A percentile compares a stretch with the other conserved stretches of the same genome.
Evolutionary conservation across 1,140 invertebrate genomes (phyloP).

Genomic region (Drosophila serrata): DNA sequence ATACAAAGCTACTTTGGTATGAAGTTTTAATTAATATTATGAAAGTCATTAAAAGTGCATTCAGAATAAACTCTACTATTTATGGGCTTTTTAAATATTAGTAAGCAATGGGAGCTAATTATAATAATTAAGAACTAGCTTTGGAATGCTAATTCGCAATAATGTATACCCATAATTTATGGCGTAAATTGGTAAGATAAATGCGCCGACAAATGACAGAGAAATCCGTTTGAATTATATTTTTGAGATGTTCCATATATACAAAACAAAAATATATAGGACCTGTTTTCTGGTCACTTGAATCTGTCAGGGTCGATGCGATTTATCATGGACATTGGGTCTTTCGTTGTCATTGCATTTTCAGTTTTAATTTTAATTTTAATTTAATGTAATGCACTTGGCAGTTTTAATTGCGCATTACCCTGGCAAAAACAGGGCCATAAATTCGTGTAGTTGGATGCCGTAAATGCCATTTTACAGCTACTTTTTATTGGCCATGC

Average conservation of each 20-base stretch:
- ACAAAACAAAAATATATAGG: constrained; percentile 3
- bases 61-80: constrained; percentile 15
- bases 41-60: constrained; percentile 20
- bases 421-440: constrained; percentile 59
- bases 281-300: constrained; percentile 44
- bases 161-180: not conserved
- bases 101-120: constrained; percentile 8
- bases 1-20: not conserved
- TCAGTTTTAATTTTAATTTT: constrained; percentile 59
- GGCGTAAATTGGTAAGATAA: constrained; percentile 13
- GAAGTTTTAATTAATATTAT: constrained; percentile 35
- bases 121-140: constrained; percentile 20
- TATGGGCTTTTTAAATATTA: constrained; percentile 31
- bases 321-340: constrained; percentile 44
- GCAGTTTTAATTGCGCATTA: constrained; percentile 78
- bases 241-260: constrained; percentile 13
- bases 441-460: constrained; percentile 74
- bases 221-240: constrained; percentile 19
- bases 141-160: constrained; percentile 20
- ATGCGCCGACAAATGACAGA: not conserved
- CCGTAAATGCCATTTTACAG: constrained; percentile 78
- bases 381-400: constrained; percentile 81
- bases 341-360: constrained; percentile 40
- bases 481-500: constrained; percentile 72
- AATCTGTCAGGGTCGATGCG: constrained; percentile 30